Evolutionary conservation across 2,113 vertebrate species (phyloP), one percentile per base, ranked within the genome.

Genomic region (Rhinolophus ferrumequinum): DNA sequence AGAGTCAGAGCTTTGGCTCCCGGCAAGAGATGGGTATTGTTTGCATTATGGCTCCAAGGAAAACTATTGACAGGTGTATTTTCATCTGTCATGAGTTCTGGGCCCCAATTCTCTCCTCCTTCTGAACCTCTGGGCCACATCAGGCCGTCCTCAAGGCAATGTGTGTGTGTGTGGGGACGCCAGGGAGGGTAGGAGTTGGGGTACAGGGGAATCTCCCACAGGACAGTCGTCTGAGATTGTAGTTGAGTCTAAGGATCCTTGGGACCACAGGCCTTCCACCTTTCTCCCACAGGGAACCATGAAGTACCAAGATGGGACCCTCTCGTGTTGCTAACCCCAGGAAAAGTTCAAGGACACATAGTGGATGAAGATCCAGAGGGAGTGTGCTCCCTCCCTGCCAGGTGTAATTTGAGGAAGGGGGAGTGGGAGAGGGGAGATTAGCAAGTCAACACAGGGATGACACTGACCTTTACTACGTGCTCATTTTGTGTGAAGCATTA

Each of bases 251-350:
- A 58, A 58, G 16, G 54, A 38, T 15, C 10, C 44, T 41, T 80
- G 75, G 75, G 54, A 41, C 38, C 60, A 62, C 6, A 33, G 19
- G 4, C 1, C 24, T 19, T 41, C 52, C 0, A 0, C 6, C 50
- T 1, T 2, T 0, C 1, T 21, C 44, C n/a, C 30, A 35, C 6
- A 19, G 66, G 47, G 26, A 66, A n/a, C 8, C 47, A 4, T 8
- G 24, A 52, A 62, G 33, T 4, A 6, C 56, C 11, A 12, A 10
- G 60, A 50, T 76, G 56, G 70, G 50, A 35, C 28, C 8, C 13
- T 83, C 12, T 33, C 16, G 30, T 26, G 10, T 4, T 76, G 26
- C 58, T 66, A 18, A 64, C 13, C 26, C 18, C 10, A 1, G 56
- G 16, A 50, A 66, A 41, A 41, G 26, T 24, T 73, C 79, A 64